Percentiles rank a stretch among this genome's conserved stretches.
Conservation (phyloP, 2,797 vertebrate genomes). For the Danio albolineatus region DNA sequence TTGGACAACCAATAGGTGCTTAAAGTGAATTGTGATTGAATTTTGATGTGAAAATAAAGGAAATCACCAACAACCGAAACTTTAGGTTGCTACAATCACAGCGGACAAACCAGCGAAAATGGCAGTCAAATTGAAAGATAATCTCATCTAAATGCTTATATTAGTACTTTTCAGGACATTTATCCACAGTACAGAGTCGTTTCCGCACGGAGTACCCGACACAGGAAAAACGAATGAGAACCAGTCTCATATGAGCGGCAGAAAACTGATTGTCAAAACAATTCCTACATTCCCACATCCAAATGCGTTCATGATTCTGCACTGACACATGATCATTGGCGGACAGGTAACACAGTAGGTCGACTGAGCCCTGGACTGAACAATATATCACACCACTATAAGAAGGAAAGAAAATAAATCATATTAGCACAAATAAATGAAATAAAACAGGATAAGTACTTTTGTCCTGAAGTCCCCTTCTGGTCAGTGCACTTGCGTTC, state of each 20-base stretch:
- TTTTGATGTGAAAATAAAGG: not conserved
- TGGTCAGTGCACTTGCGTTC: slow-evolving; percentile 79
- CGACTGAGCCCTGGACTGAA: slow-evolving; percentile 43
- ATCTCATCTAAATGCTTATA: slow-evolving; percentile 43
- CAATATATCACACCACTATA: slow-evolving; percentile 51
- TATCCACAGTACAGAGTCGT: slow-evolving; percentile 12
- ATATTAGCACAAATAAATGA: slow-evolving; percentile 65
- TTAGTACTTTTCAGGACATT: slow-evolving; percentile 37
- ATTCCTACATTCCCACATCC: slow-evolving; percentile 40
- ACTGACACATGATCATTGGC: slow-evolving; percentile 18
- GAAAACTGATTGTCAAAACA: slow-evolving; percentile 64
- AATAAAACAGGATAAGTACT: slow-evolving; percentile 74
- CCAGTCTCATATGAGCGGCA: slow-evolving; percentile 62
- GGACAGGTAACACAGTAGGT: slow-evolving; percentile 38
- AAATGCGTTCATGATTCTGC: slow-evolving; percentile 38
- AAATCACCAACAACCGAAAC: slow-evolving; percentile 5
- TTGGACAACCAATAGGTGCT: not conserved
- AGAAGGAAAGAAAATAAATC: not conserved
- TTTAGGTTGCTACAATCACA: slow-evolving; percentile 23
- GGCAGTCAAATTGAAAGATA: slow-evolving; percentile 38
- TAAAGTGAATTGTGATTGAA: slow-evolving; percentile 10
- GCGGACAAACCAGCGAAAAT: not conserved
- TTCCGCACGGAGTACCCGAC: slow-evolving; percentile 56
- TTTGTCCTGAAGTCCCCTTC: slow-evolving; percentile 74
- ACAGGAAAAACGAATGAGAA: slow-evolving; percentile 66